Conservation (phyloP, 2,113 vertebrate genomes). For the Malurus elegans region DNA sequence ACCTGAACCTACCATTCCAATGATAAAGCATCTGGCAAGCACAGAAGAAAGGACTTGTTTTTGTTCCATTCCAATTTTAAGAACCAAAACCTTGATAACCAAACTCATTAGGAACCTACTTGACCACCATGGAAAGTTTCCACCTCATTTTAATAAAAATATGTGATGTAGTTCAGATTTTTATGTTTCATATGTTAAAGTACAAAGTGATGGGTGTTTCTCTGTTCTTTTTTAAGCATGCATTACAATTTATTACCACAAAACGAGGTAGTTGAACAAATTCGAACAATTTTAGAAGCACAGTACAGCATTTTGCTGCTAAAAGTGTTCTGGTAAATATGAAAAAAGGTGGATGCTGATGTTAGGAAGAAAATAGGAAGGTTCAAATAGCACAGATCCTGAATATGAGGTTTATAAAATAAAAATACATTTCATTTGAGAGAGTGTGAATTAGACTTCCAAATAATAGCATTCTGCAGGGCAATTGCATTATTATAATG, state of each 20-base stretch:
- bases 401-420: neutral
- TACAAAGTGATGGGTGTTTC: neutral
- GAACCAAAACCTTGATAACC: neutral
- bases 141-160: neutral
- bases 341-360: neutral
- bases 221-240: neutral
- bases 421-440: neutral
- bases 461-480: neutral
- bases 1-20: neutral
- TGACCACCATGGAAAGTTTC: neutral
- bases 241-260: neutral
- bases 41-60: neutral
- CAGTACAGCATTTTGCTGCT: neutral
- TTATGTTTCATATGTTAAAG: neutral
- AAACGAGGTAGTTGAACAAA: neutral
- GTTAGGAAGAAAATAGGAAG: neutral
- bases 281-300: neutral
- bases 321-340: neutral
- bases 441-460: neutral
- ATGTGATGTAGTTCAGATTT: neutral
- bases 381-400: neutral
- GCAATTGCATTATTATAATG: neutral
- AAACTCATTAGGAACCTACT: neutral
- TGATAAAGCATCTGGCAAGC: neutral
- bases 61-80: neutral